These are phyloP conservation scores for Corythaixoides concolor DNA, from an alignment of 2,113 vertebrate species.

Conservation along the genomic window DNA sequence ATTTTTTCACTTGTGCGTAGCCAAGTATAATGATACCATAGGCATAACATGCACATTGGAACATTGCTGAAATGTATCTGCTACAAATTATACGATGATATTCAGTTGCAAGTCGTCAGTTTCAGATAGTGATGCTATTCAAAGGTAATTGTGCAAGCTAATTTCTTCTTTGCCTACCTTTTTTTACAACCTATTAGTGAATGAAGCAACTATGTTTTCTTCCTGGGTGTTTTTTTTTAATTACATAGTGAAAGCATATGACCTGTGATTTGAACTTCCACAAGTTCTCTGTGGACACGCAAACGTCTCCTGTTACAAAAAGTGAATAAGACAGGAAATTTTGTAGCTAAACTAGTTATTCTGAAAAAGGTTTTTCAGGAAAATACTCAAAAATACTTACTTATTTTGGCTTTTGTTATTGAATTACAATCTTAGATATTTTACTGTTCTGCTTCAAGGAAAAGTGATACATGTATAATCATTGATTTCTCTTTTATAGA, in stretches of 20 bases:
- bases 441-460: not conserved
- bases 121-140: not conserved
- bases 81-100: not conserved
- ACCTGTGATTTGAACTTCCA: constrained; percentile 25
- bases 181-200: not conserved
- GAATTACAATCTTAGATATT: not conserved
- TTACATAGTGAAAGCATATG: not conserved
- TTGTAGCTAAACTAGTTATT: constrained; percentile 1
- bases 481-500: not conserved
- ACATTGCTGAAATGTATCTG: not conserved
- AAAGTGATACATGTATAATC: not conserved
- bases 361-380: not conserved
- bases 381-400: not conserved
- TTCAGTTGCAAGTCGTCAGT: not conserved
- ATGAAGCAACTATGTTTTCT: not conserved
- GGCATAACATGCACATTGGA: not conserved
- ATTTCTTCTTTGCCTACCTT: not conserved
- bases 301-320: constrained; percentile 37
- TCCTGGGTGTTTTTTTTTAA: not conserved
- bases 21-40: not conserved
- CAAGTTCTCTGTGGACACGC: constrained; percentile 24
- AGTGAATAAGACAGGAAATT: constrained; percentile 12
- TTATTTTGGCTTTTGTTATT: not conserved
- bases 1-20: not conserved
- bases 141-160: not conserved